These are phyloP conservation scores for Andricus grossulariae DNA, from an alignment of 1,140 invertebrate genomes.

Conservation along the genomic window DNA sequence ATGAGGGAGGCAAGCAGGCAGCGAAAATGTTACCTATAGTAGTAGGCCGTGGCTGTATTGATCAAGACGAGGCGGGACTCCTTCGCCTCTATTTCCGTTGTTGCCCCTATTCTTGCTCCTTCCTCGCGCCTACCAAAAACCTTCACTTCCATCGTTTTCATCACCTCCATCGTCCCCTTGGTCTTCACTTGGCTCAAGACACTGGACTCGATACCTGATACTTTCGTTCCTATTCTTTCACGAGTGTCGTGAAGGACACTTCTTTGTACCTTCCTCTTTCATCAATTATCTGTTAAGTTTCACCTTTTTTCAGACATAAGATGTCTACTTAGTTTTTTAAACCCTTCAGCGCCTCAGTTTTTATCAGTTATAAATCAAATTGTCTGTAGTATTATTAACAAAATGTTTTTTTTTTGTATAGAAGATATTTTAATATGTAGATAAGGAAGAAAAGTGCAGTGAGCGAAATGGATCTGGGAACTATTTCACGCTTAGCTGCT, in stretches of 20 bases:
- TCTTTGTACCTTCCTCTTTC: background rate
- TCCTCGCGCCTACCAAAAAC: slow-evolving; percentile 69
- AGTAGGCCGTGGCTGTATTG: slow-evolving; percentile 74
- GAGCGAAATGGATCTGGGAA: too few relatives aligned
- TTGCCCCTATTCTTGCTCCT: slow-evolving; percentile 70
- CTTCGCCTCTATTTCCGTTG: slow-evolving; percentile 73
- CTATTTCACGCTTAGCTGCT: slow-evolving; percentile 72
- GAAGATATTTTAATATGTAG: background rate
- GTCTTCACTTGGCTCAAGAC: slow-evolving; percentile 43
- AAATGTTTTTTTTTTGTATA: too few relatives aligned
- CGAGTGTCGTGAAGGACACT: background rate
- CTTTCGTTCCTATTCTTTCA: background rate
- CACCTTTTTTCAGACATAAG: too few relatives aligned
- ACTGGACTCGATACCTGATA: slow-evolving; percentile 6
- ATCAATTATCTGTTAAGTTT: background rate
- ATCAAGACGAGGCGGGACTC: slow-evolving; percentile 74
- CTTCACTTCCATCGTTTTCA: slow-evolving; percentile 52
- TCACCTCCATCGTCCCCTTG: slow-evolving; percentile 51
- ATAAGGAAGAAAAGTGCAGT: slow-evolving; percentile 26
- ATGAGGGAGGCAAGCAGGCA: slow-evolving; percentile 59
- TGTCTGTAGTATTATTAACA: too few relatives aligned
- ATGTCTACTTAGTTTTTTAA: too few relatives aligned
- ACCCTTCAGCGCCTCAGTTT: too few relatives aligned
- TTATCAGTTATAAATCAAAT: too few relatives aligned
- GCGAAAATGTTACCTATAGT: slow-evolving; percentile 72